These are phyloP conservation scores for Magallana gigas DNA, from an alignment of 1,140 invertebrate species.

Conservation along the genomic window DNA sequence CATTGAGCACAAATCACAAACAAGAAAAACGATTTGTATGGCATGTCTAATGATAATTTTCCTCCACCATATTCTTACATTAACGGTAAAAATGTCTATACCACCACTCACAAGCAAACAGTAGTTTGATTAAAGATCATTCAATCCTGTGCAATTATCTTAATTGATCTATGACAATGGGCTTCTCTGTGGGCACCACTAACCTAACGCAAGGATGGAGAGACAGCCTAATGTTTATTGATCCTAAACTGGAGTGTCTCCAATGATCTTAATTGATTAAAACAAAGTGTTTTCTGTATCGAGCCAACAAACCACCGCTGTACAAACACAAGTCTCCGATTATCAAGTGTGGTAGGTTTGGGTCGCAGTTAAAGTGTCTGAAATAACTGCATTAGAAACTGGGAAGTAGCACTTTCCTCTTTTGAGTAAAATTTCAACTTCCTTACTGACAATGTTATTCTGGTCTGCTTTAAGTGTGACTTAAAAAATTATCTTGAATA, in stretches of 20 bases:
- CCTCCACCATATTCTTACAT: not conserved
- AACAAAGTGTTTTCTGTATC: constrained; percentile 35
- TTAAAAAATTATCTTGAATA: no score
- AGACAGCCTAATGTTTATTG: constrained; percentile 19
- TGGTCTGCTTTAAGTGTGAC: no score
- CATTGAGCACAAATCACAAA: not conserved
- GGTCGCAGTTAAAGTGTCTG: no score
- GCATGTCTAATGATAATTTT: constrained; percentile 16
- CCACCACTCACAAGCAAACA: constrained; percentile 19
- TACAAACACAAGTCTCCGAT: not conserved
- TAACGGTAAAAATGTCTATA: not conserved
- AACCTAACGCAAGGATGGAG: not conserved
- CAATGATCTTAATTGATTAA: constrained; percentile 35
- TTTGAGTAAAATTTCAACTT: not conserved
- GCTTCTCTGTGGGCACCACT: not conserved
- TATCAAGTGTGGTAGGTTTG: not conserved
- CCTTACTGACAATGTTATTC: constrained; percentile 1
- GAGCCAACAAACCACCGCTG: constrained; percentile 3
- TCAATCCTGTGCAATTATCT: constrained; percentile 11
- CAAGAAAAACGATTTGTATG: not conserved
- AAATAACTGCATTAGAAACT: not conserved
- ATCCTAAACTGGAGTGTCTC: constrained; percentile 14
- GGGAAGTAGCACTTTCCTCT: not conserved
- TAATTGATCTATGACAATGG: constrained; percentile 33
- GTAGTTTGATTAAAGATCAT: constrained; percentile 2